A percentile compares a stretch with the other conserved stretches of the same genome.
These are phyloP conservation scores for Carabus problematicus DNA, from an alignment of 2,888 invertebrate genomes.

Conservation along the genomic window DNA sequence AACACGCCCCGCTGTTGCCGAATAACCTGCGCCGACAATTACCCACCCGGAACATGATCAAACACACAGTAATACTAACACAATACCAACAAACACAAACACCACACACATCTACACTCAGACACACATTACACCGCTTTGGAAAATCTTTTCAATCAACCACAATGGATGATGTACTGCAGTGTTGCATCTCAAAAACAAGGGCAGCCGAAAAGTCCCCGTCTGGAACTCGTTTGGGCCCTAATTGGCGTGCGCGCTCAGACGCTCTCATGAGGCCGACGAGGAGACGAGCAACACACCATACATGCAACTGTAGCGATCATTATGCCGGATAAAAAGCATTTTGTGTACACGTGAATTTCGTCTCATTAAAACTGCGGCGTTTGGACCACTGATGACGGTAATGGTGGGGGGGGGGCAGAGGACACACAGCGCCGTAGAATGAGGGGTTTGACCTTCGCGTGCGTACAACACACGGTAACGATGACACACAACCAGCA, in stretches of 20 bases:
- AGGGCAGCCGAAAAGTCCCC: constrained; percentile 12
- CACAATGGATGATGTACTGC: too few species aligned
- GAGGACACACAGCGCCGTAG: constrained; percentile 15
- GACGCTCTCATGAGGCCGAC: too few species aligned
- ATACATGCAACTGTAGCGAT: constrained; percentile 45
- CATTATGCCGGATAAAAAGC: constrained; percentile 48
- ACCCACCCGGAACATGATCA: background rate
- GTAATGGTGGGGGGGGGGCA: constrained; percentile 10
- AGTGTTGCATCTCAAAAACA: too few species aligned
- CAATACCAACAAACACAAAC: constrained; percentile 38
- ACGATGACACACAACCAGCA: too few species aligned
- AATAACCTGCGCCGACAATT: constrained; percentile 77
- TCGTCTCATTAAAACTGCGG: constrained; percentile 47
- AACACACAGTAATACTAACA: constrained; percentile 24
- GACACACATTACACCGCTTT: background rate
- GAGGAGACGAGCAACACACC: too few species aligned
- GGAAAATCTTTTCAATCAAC: background rate
- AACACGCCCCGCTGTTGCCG: constrained; percentile 87
- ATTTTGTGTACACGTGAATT: constrained; percentile 45
- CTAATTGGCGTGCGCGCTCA: constrained; percentile 27
- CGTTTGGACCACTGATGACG: constrained; percentile 16
- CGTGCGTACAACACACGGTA: background rate
- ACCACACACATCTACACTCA: constrained; percentile 34
- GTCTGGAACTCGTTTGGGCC: background rate
- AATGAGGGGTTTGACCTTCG: constrained; percentile 9